phyloP scores from a whole-genome alignment of 2,113 vertebrate genomes.

The Paedocypris sp. region DNA sequence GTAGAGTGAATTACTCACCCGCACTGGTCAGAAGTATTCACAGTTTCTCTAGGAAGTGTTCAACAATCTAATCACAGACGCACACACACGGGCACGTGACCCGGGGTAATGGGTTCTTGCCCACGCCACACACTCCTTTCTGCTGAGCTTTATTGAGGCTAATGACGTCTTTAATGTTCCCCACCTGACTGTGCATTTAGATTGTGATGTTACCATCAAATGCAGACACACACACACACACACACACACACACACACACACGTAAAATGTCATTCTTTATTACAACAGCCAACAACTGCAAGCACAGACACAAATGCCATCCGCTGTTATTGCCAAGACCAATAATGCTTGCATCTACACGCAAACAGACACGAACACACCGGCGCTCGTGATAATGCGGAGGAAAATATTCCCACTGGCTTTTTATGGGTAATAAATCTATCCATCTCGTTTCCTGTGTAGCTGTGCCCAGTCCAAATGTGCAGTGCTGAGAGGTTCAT shows the following conservation, averaged over 20 bases:
- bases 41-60: constrained; percentile 5
- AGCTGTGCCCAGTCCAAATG: too few species aligned
- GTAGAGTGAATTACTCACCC: constrained; percentile 1
- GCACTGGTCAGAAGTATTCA: constrained; percentile 1
- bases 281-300: constrained; percentile 20
- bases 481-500: too few species aligned
- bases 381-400: constrained; percentile 27
- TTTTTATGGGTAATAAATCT: too few species aligned
- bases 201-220: constrained; percentile 54
- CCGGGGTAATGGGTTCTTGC: constrained; percentile 34
- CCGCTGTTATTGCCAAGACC: constrained; percentile 22
- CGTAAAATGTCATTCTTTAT: constrained; percentile 32
- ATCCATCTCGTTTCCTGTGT: too few species aligned
- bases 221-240: too few species aligned
- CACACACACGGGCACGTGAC: constrained; percentile 11
- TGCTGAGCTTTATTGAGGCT: constrained; percentile 53
- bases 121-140: constrained; percentile 8
- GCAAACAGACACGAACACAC: constrained; percentile 2
- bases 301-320: constrained; percentile 24
- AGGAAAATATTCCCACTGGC: constrained; percentile 1
- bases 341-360: background rate
- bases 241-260: constrained; percentile 19
- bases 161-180: constrained; percentile 67
- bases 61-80: constrained; percentile 14
- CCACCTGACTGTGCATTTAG: constrained; percentile 71